Evolutionary conservation across 1,140 invertebrate species (phyloP), one percentile per base, ranked within the genome.

Genomic region (Lethrus apterus): DNA sequence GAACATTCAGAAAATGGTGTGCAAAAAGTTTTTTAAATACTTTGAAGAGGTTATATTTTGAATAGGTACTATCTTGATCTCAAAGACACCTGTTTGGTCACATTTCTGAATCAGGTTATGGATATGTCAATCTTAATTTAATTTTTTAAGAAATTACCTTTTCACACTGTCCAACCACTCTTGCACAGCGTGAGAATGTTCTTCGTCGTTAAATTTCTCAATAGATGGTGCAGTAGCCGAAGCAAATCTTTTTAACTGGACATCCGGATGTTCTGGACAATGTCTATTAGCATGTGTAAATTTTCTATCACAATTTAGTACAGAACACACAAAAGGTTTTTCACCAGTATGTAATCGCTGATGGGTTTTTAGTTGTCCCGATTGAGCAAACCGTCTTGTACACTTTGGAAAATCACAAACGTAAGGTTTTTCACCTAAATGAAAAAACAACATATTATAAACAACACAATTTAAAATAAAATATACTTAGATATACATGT

Each of bases 251-350:
- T 73, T 74, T 8, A 83, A 58, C 30, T 71, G 69, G 10, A 71
- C 70, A 43, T 75, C 72, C 0, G 79, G 77, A 70, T 83, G 78
- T 52, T 78, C 71, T 2, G 79, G 72, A 56, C 85, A 89, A 53
- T 85, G 83, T 18, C 85, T 64, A 59, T 89, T 89, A 0, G 85
- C 83, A 67, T 89, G 85, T n/a, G 85, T 86, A 58, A 88, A 89
- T 45, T 82, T 67, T 65, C 76, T 82, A 20, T 68, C 67, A 66
- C 77, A 83, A 55, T 82, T 82, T 50, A 70, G 57, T 48, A 73
- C 73, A 2, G 80, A 77, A 67, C 86, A 89, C 5, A 79, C 64
- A 65, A 89, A 90, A 2, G 86, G 86, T 60, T 87, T 87, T 58
- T 89, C 86, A 21, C 86, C 86, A 1, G 86, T 88, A 58, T 90